phyloP scores from a whole-genome alignment of 2,797 vertebrate genomes.

The Gymnopithys bicolor region DNA sequence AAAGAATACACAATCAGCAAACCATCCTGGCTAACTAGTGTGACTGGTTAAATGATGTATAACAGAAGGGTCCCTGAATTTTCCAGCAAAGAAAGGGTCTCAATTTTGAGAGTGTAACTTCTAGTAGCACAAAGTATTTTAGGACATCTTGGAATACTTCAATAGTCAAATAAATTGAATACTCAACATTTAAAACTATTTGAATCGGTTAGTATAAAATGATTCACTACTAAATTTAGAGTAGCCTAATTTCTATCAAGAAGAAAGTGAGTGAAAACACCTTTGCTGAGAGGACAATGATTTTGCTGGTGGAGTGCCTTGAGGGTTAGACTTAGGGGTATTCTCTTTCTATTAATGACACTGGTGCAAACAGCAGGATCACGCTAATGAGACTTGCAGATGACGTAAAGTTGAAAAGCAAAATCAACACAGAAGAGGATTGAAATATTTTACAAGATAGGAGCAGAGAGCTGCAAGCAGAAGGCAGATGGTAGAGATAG shows the following conservation, averaged over 20 bases:
- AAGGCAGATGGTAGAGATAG: not conserved
- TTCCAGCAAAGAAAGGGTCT: not conserved
- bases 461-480: not conserved
- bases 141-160: not conserved
- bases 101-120: not conserved
- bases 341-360: not conserved
- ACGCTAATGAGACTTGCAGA: not conserved
- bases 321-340: not conserved
- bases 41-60: not conserved
- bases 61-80: not conserved
- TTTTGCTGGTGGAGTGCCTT: not conserved
- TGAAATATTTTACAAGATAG: not conserved
- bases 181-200: not conserved
- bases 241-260: not conserved
- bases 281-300: not conserved
- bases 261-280: not conserved
- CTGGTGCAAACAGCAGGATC: not conserved
- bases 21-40: not conserved
- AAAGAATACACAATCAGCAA: not conserved
- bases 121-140: not conserved
- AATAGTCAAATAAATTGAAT: not conserved
- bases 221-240: not conserved
- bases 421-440: slow-evolving; percentile 1
- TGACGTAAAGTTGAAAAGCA: not conserved
- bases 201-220: not conserved